A percentile compares a stretch with the other conserved stretches of the same genome.
Evolutionary conservation across 92 coral and sea anemone species (phyloP).

Genomic region (Phymanthus crucifer): DNA sequence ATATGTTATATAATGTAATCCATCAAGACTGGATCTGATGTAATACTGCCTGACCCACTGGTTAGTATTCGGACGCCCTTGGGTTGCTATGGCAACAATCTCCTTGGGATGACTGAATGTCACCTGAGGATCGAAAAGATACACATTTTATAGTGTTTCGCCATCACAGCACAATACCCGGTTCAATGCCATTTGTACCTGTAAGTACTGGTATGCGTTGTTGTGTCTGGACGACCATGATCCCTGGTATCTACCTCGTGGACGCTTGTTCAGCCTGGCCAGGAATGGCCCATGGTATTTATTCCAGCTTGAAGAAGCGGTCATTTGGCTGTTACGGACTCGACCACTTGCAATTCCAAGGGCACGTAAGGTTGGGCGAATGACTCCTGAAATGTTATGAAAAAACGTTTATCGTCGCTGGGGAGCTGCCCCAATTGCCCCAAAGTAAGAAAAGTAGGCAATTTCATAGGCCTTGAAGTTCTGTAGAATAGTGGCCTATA

Average conservation of each 20-base stretch:
- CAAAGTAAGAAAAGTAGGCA: background rate
- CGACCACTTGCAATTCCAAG: conserved; percentile 81
- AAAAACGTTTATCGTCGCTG: too few relatives aligned
- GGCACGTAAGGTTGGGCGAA: conserved; percentile 57
- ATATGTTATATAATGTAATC: conserved; percentile 28
- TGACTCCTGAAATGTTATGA: conserved; percentile 36
- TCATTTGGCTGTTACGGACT: conserved; percentile 57
- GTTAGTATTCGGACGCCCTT: conserved; percentile 36
- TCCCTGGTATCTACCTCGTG: conserved; percentile 71
- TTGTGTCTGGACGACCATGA: conserved; percentile 64
- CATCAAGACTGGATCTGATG: conserved; percentile 30
- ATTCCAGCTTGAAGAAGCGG: conserved; percentile 79
- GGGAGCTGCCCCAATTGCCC: too few relatives aligned
- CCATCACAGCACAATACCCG: background rate
- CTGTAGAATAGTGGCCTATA: too few relatives aligned
- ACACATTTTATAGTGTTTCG: background rate
- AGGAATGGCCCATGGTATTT: conserved; percentile 60
- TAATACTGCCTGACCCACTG: conserved; percentile 45
- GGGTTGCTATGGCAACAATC: conserved; percentile 47
- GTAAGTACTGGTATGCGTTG: conserved; percentile 71
- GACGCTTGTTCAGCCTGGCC: conserved; percentile 65
- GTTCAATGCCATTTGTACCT: conserved; percentile 33
- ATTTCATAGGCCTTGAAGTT: too few relatives aligned
- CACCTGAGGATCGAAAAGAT: conserved; percentile 10
- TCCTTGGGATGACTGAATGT: conserved; percentile 33